These are phyloP conservation scores for Cepaea hortensis DNA, from an alignment of 2,888 invertebrate genomes.

Conservation along the genomic window DNA sequence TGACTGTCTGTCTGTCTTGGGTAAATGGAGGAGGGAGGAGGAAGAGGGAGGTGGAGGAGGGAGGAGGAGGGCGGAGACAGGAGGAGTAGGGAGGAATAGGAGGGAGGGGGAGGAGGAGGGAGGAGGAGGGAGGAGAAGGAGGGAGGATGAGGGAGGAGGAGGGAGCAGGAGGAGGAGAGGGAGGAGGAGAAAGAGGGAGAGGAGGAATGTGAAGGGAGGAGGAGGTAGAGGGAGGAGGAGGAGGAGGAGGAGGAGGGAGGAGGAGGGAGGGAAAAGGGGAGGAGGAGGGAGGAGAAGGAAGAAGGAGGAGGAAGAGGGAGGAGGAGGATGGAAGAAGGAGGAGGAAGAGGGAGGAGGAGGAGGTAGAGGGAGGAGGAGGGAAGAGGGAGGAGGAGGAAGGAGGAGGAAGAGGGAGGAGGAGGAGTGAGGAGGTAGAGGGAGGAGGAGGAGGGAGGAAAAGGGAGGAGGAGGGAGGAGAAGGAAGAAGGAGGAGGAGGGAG, in stretches of 20 bases:
- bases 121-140: constrained; percentile 22
- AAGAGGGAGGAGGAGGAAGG: not conserved
- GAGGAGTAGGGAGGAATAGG: no score
- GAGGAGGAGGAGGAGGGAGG: not conserved
- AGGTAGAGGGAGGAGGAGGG: not conserved
- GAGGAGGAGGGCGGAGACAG: no score
- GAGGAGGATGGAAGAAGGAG: no score
- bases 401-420: constrained; percentile 37
- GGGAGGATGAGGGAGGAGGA: no score
- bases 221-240: constrained; percentile 13
- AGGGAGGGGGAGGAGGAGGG: constrained; percentile 43
- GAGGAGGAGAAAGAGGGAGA: not conserved
- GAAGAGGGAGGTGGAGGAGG: constrained; percentile 29
- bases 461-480: no score
- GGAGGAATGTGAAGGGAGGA: no score
- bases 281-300: constrained; percentile 17
- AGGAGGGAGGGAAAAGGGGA: not conserved
- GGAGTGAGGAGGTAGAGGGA: not conserved
- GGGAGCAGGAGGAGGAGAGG: no score
- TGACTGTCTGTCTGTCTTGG: no score
- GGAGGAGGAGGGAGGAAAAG: no score
- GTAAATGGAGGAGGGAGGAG: no score
- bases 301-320: constrained; percentile 32
- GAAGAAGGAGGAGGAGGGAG: no score
- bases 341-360: constrained; percentile 19